A percentile compares a stretch with the other conserved stretches of the same genome.
Evolutionary conservation across 1,140 invertebrate species (phyloP).

Genomic region (Solenopsis fugax): DNA sequence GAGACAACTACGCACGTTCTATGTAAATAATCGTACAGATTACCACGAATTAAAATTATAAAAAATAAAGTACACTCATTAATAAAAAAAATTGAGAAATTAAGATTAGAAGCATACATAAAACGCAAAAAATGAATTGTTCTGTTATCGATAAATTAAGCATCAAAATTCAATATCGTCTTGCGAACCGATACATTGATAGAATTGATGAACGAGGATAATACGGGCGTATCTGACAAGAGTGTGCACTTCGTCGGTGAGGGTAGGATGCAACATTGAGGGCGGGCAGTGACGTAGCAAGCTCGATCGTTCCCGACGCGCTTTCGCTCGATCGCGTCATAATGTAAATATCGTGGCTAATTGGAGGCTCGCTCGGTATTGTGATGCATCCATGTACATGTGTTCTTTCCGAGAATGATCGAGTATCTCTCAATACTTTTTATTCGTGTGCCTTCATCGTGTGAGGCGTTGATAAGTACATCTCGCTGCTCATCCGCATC

Average conservation of each 20-base stretch:
- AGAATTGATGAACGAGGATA: conserved; percentile 31
- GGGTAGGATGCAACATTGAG: conserved; percentile 44
- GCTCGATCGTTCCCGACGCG: conserved; percentile 69
- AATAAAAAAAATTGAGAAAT: neutral
- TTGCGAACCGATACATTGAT: conserved; percentile 14
- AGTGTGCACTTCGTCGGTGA: conserved; percentile 49
- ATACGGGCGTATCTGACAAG: conserved; percentile 70
- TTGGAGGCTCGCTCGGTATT: conserved; percentile 81
- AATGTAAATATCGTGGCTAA: conserved; percentile 86
- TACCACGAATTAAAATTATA: neutral
- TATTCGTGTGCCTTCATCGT: conserved; percentile 77
- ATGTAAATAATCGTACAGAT: neutral
- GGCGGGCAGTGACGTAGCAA: conserved; percentile 45
- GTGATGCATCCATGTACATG: conserved; percentile 76
- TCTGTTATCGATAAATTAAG: neutral
- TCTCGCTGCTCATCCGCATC: conserved; percentile 59
- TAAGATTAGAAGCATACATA: neutral
- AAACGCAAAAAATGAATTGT: neutral
- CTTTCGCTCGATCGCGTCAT: conserved; percentile 79
- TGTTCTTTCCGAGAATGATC: conserved; percentile 74
- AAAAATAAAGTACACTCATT: neutral
- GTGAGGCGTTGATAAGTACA: conserved; percentile 68
- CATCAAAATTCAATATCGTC: neutral
- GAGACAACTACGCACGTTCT: neutral
- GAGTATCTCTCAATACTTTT: conserved; percentile 78